Base-by-base conservation (phyloP, 2,888 invertebrate genomes). In the Dasysyrphus albostriatus region DNA sequence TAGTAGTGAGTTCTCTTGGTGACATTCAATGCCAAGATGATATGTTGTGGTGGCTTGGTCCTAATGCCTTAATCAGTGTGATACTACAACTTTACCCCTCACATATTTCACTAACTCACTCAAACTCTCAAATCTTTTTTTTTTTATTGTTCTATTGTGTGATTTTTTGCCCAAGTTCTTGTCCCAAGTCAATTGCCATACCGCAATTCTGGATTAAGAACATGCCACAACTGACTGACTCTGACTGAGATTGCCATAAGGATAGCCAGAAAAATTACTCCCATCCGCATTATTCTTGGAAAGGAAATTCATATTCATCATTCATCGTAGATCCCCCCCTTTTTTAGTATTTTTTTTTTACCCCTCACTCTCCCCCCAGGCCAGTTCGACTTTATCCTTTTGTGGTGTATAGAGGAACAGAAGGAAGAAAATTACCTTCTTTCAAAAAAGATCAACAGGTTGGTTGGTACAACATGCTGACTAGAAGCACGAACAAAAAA, bases 231-330 rank as follows among this genome's bases (percentile, higher is more conserved):
- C 74, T 75, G 78, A 87, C 83, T 87, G 83, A 83, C 75, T 61
- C 51, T 39, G 87, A 75, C 74, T 77, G 74, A 78, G 77, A 74
- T 87, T 87, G 83, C 75, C 83, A 87, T 24, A 24, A 37, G 10
- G 85, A 78, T 79, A 75, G 87, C 75, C 79, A 83, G 78, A 87
- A 83, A 87, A 87, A 87, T 87, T 87, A 83, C 87, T 83, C 87
- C 76, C 74, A 87, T 87, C 87, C 83, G 87, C 83, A 79, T 83
- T 87, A 87, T 72, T 83, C 72, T 42, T 58, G 47, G 67, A 75
- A 82, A 83, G 87, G 83, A 87, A 87, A 87, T 87, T 87, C 83
- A 87, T 87, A 87, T 87, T 87, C 87, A 87, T 87, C 87, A 87
- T 82, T 83, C 83, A 87, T 83, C 75, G 58, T 61, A 83, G 78